Percentiles rank a stretch among this genome's conserved stretches.
Evolutionary conservation across 2,888 invertebrate species (phyloP).

Genomic region (Alviniconcha strummeri): DNA sequence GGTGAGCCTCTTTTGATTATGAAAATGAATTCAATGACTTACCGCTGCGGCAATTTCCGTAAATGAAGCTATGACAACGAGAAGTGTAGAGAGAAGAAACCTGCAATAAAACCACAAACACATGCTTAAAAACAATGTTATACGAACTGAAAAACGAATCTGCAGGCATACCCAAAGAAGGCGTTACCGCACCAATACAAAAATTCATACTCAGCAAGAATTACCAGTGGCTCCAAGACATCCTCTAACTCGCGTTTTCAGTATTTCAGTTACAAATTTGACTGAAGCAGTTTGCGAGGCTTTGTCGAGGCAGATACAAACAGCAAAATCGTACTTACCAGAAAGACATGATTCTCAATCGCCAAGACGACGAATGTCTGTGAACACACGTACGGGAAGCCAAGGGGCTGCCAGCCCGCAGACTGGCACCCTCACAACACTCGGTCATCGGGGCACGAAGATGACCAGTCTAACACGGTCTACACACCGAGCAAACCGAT

Average conservation of each 20-base stretch:
- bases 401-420: slow-evolving; percentile 36
- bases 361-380: slow-evolving; percentile 4
- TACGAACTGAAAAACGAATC: not conserved
- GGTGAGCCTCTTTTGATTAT: slow-evolving; percentile 12
- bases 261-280: no score
- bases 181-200: not conserved
- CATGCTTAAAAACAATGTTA: not conserved
- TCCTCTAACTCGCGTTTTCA: no score
- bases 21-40: slow-evolving; percentile 21
- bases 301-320: no score
- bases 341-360: slow-evolving; percentile 35
- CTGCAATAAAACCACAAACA: slow-evolving; percentile 26
- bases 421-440: slow-evolving; percentile 38
- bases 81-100: slow-evolving; percentile 26
- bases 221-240: no score
- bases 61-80: slow-evolving; percentile 28
- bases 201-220: slow-evolving; percentile 18
- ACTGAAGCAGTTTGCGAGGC: no score
- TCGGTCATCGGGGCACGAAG: slow-evolving; percentile 33
- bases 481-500: not conserved
- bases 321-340: slow-evolving; percentile 30
- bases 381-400: slow-evolving; percentile 17
- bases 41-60: slow-evolving; percentile 31
- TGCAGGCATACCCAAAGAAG: not conserved
- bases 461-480: not conserved